These are phyloP conservation scores for Poeciliopsis retropinna DNA, from an alignment of 2,113 vertebrate species.

Conservation along the genomic window DNA sequence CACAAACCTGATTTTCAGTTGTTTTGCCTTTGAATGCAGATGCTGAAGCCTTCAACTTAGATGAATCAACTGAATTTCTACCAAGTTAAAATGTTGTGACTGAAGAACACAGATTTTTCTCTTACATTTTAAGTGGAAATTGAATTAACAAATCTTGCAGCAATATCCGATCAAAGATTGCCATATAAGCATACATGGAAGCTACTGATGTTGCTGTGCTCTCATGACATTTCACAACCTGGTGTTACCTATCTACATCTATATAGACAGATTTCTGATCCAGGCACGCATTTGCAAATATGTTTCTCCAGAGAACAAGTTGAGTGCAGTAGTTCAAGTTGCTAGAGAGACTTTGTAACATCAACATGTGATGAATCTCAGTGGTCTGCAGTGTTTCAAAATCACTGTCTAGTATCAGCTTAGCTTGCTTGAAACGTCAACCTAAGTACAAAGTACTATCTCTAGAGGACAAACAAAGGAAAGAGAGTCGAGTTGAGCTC, in stretches of 20 bases:
- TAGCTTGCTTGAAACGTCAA: neutral
- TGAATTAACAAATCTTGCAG: neutral
- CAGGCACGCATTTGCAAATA: neutral
- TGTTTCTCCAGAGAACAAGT: neutral
- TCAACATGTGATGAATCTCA: neutral
- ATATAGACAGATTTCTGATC: neutral
- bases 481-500: neutral
- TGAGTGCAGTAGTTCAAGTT: neutral
- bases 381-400: constrained; percentile 5
- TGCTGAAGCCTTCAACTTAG: neutral
- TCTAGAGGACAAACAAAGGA: neutral
- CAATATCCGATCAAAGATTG: neutral
- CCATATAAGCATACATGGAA: neutral
- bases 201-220: too few species aligned
- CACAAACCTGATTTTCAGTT: neutral
- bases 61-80: neutral
- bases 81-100: neutral
- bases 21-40: neutral
- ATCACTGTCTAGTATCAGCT: neutral
- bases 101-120: neutral
- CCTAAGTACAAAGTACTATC: neutral
- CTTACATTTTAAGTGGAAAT: neutral
- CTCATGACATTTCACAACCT: neutral
- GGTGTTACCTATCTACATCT: neutral
- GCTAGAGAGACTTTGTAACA: neutral